Conservation (phyloP, 2,113 vertebrate species). For the Procavia capensis region DNA sequence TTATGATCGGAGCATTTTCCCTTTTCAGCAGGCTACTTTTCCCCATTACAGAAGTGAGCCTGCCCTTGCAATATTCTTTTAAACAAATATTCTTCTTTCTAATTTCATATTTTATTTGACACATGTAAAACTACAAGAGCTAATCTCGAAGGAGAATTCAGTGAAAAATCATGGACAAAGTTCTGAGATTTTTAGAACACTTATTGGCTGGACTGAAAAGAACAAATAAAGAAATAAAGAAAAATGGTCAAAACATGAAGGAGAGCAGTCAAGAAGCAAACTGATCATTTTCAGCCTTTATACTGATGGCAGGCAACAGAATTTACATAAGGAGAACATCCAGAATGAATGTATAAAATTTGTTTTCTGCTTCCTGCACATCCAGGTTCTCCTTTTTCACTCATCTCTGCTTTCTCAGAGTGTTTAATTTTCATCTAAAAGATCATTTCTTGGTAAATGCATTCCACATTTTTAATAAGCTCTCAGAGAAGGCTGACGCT, state of each 20-base stretch:
- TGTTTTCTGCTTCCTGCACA: not conserved
- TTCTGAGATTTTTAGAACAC: not conserved
- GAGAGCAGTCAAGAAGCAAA: not conserved
- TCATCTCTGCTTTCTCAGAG: not conserved
- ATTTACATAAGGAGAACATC: not conserved
- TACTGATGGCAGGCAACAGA: not conserved
- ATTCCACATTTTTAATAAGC: constrained; percentile 3
- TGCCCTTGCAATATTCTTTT: not conserved
- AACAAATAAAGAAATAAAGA: not conserved
- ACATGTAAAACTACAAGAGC: not conserved
- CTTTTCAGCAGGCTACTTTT: not conserved
- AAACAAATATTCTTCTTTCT: not conserved
- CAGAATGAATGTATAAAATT: not conserved
- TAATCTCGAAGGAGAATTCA: not conserved
- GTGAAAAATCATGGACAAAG: not conserved
- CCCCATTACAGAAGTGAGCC: not conserved
- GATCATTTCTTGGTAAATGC: not conserved
- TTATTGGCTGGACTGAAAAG: not conserved
- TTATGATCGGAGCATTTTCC: not conserved
- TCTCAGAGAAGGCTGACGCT: not conserved
- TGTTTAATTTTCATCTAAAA: constrained; percentile 12
- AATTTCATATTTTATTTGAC: not conserved
- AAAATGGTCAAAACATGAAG: not conserved
- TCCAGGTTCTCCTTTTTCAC: not conserved
- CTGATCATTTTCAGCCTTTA: not conserved